Conservation (phyloP, 2,797 vertebrate species). For the Pogoniulus pusillus region DNA sequence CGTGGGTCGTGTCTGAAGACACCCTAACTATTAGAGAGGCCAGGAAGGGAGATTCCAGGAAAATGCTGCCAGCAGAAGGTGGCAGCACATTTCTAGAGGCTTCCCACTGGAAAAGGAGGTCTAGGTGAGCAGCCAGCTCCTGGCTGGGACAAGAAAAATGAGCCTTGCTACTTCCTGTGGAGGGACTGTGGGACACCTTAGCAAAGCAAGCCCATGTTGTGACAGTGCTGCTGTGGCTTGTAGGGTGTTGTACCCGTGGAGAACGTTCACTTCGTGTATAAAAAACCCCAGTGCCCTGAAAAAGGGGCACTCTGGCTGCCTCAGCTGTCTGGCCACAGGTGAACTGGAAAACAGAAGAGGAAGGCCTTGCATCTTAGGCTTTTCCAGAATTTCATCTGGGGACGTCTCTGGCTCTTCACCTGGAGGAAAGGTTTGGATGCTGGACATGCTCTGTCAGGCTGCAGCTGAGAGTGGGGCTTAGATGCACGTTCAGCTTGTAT, state of each 20-base stretch:
- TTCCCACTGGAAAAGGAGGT: background rate
- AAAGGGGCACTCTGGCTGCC: background rate
- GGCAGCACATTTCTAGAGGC: background rate
- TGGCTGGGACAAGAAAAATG: background rate
- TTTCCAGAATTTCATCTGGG: fast-evolving
- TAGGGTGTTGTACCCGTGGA: background rate
- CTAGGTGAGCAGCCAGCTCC: background rate
- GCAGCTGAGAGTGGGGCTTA: background rate
- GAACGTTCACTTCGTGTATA: background rate
- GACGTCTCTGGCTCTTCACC: background rate
- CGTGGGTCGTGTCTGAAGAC: background rate
- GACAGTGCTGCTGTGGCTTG: fast-evolving
- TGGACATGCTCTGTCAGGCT: background rate
- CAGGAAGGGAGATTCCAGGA: background rate
- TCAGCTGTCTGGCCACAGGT: background rate
- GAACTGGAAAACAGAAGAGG: background rate
- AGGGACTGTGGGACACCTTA: background rate
- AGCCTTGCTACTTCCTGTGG: background rate
- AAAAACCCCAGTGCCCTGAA: background rate
- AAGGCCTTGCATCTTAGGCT: background rate
- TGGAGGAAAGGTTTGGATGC: background rate
- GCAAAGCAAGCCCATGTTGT: background rate
- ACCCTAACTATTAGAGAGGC: background rate
- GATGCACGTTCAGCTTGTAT: fast-evolving
- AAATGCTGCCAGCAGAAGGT: background rate